Percentiles rank a stretch among this genome's conserved stretches.
phyloP scores from a whole-genome alignment of 2,888 invertebrate species.

The Poecilobothrus nobilitatus region DNA sequence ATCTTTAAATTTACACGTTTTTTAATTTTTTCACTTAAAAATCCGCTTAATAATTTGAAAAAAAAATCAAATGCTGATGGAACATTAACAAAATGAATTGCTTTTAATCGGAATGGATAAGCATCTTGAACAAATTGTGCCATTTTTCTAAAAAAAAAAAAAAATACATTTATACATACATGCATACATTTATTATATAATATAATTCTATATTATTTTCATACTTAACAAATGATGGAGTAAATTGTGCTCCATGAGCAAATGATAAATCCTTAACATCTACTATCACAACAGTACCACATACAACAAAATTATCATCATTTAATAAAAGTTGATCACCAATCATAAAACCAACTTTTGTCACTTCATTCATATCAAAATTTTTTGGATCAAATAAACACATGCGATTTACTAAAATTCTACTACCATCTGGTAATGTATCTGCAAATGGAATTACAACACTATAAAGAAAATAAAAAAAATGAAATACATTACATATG shows the following conservation, averaged over 20 bases:
- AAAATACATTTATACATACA: neutral
- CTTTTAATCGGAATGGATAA: conserved; percentile 52
- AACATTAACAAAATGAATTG: conserved; percentile 50
- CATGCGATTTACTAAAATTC: conserved; percentile 24
- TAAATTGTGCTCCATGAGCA: conserved; percentile 48
- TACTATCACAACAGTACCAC: conserved; percentile 43
- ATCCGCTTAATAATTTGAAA: conserved; percentile 47
- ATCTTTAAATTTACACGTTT: conserved; percentile 44
- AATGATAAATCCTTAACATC: conserved; percentile 49
- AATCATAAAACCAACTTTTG: conserved; percentile 14
- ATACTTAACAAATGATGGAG: conserved; percentile 49
- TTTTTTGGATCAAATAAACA: conserved; percentile 13
- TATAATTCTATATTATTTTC: conserved; percentile 23
- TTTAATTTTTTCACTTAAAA: conserved; percentile 52
- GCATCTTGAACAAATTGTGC: conserved; percentile 45
- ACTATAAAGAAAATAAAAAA: neutral
- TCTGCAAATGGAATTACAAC: conserved; percentile 9
- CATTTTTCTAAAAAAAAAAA: conserved; percentile 20
- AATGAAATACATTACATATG: neutral
- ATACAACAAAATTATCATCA: conserved; percentile 46
- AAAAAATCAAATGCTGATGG: conserved; percentile 50
- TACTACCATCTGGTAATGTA: conserved; percentile 30
- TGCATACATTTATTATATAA: neutral
- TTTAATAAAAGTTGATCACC: conserved; percentile 29
- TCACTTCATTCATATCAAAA: conserved; percentile 11